These are phyloP conservation scores for Troides helena DNA, from an alignment of 2,888 invertebrate species.

Conservation along the genomic window DNA sequence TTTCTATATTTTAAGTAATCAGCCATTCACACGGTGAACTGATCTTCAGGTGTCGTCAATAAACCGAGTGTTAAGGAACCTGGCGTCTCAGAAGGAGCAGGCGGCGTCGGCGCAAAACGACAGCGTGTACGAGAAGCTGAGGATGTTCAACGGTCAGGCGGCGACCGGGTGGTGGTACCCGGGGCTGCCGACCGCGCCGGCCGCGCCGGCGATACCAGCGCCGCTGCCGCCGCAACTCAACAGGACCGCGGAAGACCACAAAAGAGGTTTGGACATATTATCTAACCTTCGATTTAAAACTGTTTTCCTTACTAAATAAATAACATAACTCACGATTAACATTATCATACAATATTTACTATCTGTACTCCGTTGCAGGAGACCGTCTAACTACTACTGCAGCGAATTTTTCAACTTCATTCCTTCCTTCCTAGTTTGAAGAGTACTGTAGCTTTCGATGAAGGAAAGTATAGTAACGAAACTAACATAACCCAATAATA, in stretches of 20 bases:
- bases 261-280: conserved; percentile 83
- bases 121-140: conserved; percentile 95
- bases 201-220: conserved; percentile 87
- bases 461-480: too few species aligned
- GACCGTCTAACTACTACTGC: too few species aligned
- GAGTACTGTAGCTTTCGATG: too few species aligned
- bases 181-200: conserved; percentile 85
- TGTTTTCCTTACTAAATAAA: too few species aligned
- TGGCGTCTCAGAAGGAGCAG: conserved; percentile 98
- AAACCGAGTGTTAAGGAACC: conserved; percentile 97
- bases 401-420: too few species aligned
- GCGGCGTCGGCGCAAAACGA: conserved; percentile 89
- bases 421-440: too few species aligned
- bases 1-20: neutral
- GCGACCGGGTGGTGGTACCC: conserved; percentile 94
- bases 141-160: conserved; percentile 96
- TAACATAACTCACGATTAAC: too few species aligned
- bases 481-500: too few species aligned
- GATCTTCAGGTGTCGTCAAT: conserved; percentile 94
- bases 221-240: conserved; percentile 81
- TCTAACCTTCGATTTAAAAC: too few species aligned
- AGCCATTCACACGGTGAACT: neutral
- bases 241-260: conserved; percentile 85
- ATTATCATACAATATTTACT: too few species aligned
- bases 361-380: too few species aligned